Conservation (phyloP, 2,888 invertebrate genomes). For the Tanypteryx hageni region DNA sequence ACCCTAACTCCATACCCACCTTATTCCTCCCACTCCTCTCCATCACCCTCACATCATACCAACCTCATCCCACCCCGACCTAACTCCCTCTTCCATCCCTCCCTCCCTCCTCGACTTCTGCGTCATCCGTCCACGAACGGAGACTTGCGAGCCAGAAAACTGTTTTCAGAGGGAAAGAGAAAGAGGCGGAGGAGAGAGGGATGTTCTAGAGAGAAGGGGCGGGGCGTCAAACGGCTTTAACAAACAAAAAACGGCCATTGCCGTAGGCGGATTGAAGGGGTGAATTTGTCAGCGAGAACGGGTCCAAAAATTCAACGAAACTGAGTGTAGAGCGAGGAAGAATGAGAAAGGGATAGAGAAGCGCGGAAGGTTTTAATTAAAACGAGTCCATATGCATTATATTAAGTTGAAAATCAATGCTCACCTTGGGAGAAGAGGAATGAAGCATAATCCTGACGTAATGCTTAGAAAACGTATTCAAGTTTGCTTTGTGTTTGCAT, state of each 20-base stretch:
- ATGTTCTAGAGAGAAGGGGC: background rate
- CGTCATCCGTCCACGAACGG: background rate
- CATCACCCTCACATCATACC: background rate
- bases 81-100: background rate
- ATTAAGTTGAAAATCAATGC: background rate
- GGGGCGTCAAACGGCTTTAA: background rate
- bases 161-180: background rate
- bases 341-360: background rate
- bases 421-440: background rate
- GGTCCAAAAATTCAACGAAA: background rate
- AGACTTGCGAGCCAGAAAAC: background rate
- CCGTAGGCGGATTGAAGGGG: constrained; percentile 8
- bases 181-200: background rate
- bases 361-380: background rate
- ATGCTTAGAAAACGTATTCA: background rate
- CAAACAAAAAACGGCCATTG: background rate
- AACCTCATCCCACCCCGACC: background rate
- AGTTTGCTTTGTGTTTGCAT: background rate
- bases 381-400: background rate
- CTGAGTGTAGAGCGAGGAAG: background rate
- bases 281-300: background rate
- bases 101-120: background rate
- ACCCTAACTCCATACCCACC: background rate
- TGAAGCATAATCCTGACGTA: background rate
- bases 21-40: background rate